Conservation (phyloP, 35 echinoderm and acorn worm genomes). For the Lytechinus pictus region DNA sequence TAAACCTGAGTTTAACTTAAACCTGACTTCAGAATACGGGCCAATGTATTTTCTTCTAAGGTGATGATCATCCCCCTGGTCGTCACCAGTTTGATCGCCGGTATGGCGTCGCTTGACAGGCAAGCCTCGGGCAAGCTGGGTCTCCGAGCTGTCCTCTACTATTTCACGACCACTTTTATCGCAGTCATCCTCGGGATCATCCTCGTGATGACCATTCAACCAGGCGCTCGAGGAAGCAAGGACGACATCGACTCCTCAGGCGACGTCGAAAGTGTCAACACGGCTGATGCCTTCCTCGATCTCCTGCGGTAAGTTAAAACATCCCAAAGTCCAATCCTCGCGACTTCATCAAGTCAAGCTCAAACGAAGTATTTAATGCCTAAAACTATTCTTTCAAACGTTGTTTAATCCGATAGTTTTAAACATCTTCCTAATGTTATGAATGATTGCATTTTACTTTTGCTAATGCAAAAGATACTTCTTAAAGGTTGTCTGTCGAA, state of each 20-base stretch:
- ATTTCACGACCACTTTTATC: slow-evolving; percentile 88
- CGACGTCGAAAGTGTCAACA: slow-evolving; percentile 73
- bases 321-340: not conserved
- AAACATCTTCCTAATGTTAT: too few relatives aligned
- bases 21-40: too few relatives aligned
- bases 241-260: slow-evolving; percentile 73
- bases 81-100: slow-evolving; percentile 78
- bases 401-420: too few relatives aligned
- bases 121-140: slow-evolving; percentile 69
- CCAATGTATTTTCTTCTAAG: not conserved
- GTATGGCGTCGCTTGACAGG: slow-evolving; percentile 94
- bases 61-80: slow-evolving; percentile 93
- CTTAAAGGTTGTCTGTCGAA: too few relatives aligned
- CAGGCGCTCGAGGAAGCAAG: slow-evolving; percentile 59
- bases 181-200: slow-evolving; percentile 93
- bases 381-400: too few relatives aligned
- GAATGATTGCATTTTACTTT: too few relatives aligned
- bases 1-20: too few relatives aligned
- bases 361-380: too few relatives aligned
- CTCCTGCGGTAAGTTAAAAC: slow-evolving; percentile 77
- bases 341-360: too few relatives aligned
- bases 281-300: slow-evolving; percentile 90
- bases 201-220: slow-evolving; percentile 79
- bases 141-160: slow-evolving; percentile 81
- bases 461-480: too few relatives aligned